Evolutionary conservation across 1,140 invertebrate species (phyloP).

Genomic region (Drosophila prosaltans): DNA sequence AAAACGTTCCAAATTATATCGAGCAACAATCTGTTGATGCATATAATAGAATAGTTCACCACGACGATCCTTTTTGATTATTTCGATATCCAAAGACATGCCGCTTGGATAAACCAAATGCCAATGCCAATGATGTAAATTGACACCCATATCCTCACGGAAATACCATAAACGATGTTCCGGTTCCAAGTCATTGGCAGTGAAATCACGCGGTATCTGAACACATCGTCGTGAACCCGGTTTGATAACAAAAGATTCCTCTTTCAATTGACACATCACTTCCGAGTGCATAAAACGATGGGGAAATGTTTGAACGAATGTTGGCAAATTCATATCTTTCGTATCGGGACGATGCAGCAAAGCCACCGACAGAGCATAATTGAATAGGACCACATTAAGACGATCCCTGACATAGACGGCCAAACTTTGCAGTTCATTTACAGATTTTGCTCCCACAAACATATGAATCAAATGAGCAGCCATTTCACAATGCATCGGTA

Average conservation of each 20-base stretch:
- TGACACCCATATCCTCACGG: slow-evolving; percentile 89
- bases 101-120: slow-evolving; percentile 91
- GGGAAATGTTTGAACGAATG: slow-evolving; percentile 89
- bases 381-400: slow-evolving; percentile 90
- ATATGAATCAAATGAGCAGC: slow-evolving; percentile 89
- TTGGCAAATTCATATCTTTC: slow-evolving; percentile 88
- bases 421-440: slow-evolving; percentile 88
- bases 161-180: slow-evolving; percentile 89
- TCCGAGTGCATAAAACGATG: slow-evolving; percentile 90
- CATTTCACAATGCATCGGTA: slow-evolving; percentile 88
- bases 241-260: slow-evolving; percentile 87
- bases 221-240: slow-evolving; percentile 87
- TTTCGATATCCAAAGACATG: slow-evolving; percentile 83
- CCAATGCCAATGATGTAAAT: slow-evolving; percentile 93
- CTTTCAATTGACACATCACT: slow-evolving; percentile 87
- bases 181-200: slow-evolving; percentile 88
- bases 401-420: slow-evolving; percentile 89
- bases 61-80: slow-evolving; percentile 88
- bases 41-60: slow-evolving; percentile 92
- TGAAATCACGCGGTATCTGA: slow-evolving; percentile 88
- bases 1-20: slow-evolving; percentile 89
- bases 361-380: slow-evolving; percentile 90
- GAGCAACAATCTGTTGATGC: slow-evolving; percentile 88
- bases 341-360: slow-evolving; percentile 90
- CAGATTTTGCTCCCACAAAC: slow-evolving; percentile 88